phyloP scores from a whole-genome alignment of 2,113 vertebrate species.

The Nibea albiflora region DNA sequence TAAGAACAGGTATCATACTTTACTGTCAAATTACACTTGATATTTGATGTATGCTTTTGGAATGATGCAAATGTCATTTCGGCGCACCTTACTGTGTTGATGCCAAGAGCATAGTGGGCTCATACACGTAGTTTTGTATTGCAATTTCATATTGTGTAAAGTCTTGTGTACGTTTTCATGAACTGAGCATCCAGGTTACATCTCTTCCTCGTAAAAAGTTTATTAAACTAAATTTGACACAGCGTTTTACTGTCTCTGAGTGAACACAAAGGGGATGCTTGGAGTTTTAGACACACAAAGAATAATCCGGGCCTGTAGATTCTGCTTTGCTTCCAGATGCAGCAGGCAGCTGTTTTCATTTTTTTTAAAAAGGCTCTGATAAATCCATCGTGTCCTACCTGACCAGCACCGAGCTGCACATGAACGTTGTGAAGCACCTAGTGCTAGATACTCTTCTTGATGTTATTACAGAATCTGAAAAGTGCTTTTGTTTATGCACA shows the following conservation, averaged over 20 bases:
- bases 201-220: background rate
- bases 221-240: background rate
- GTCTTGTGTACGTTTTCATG: background rate
- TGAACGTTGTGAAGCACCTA: background rate
- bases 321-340: background rate
- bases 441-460: background rate
- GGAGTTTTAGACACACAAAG: background rate
- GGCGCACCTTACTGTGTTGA: background rate
- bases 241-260: background rate
- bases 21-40: conserved; percentile 30
- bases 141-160: conserved; percentile 1
- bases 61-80: conserved; percentile 5
- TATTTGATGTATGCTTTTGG: conserved; percentile 23
- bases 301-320: background rate
- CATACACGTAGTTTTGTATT: background rate
- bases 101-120: background rate
- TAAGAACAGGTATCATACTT: conserved; percentile 37
- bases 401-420: background rate
- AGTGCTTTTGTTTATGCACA: background rate
- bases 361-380: background rate
- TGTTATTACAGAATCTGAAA: background rate
- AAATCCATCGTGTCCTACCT: background rate
- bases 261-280: background rate
- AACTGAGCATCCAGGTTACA: conserved; percentile 9
- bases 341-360: background rate